Evolutionary conservation across 23 tunicate genomes (phyloP), one percentile per base, ranked within the genome.

Genomic region (Aplidium turbinatum): DNA sequence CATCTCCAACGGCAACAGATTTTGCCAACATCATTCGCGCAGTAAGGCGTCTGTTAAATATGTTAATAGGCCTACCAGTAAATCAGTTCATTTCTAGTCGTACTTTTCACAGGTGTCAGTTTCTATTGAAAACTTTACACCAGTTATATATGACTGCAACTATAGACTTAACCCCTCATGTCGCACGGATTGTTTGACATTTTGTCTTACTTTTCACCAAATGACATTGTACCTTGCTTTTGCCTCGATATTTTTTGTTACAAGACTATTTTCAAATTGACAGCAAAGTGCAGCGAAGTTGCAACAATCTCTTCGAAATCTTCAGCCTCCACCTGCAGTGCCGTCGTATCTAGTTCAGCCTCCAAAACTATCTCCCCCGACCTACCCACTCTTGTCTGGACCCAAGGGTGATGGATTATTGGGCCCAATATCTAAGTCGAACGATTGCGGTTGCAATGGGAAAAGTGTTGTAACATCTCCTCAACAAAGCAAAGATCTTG

Each of bases 261-360:
- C n/a, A n/a, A n/a, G n/a, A n/a, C n/a, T n/a, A n/a, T n/a, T n/a
- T n/a, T n/a, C n/a, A n/a, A n/a, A n/a, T n/a, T n/a, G n/a, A n/a
- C 34, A 76, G 81, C 81, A 76, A 76, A 58, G 56, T 22, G 81
- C 81, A 1, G 70, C 70, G 2, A 76, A 76, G 39, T 57, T 76
- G 23, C 81, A 76, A 36, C 81, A 76, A 39, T 76, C 66, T 3
- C 35, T 54, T 32, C 50, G 35, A 18, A 20, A 6, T 34, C 47
- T 54, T 13, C 79, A 70, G 2, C 35, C 70, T 19, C 35, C 56
- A 45, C n/a, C 66, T 29, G 3, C 56, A 20, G 22, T 47, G 3
- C 33, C 79, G 4, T 54, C n/a, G 4, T 7, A 33, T 28, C 3
- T 26, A 3, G 21, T 20, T 4, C 76, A 38, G 6, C 21, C 60